Conservation (phyloP, 2,888 invertebrate genomes). For the Dermolepida albohirtum region DNA sequence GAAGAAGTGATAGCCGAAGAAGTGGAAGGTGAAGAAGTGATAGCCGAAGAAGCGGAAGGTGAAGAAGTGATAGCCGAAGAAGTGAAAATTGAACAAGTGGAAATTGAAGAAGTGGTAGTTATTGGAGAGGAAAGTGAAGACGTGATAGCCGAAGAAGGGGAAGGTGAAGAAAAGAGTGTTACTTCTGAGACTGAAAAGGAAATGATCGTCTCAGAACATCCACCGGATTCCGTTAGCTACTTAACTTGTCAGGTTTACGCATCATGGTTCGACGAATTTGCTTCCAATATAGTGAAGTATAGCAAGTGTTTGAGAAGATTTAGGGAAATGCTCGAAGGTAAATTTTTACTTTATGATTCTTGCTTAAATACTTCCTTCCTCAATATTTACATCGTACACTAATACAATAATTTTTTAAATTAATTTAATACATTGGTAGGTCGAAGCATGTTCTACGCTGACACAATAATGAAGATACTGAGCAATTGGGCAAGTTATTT, state of each 20-base stretch:
- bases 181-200: slow-evolving; percentile 21
- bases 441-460: not conserved
- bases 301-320: slow-evolving; percentile 46
- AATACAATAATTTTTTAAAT: too few species aligned
- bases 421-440: too few species aligned
- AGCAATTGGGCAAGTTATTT: slow-evolving; percentile 49
- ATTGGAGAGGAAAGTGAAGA: slow-evolving; percentile 18
- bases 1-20: slow-evolving; percentile 28
- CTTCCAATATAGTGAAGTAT: slow-evolving; percentile 46
- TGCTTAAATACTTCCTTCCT: too few species aligned
- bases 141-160: slow-evolving; percentile 2
- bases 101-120: slow-evolving; percentile 7
- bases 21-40: slow-evolving; percentile 20
- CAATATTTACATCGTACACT: too few species aligned
- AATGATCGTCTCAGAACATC: slow-evolving; percentile 38
- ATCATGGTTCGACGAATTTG: slow-evolving; percentile 49
- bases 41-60: slow-evolving; percentile 7
- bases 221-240: slow-evolving; percentile 46
- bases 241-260: slow-evolving; percentile 49
- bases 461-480: slow-evolving; percentile 40
- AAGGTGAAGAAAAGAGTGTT: slow-evolving; percentile 9
- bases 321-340: slow-evolving; percentile 40
- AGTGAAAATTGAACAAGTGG: not conserved
- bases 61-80: slow-evolving; percentile 17
- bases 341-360: not conserved